Evolutionary conservation across 2,888 invertebrate species (phyloP).

Genomic region (Mesorhabditis belari): DNA sequence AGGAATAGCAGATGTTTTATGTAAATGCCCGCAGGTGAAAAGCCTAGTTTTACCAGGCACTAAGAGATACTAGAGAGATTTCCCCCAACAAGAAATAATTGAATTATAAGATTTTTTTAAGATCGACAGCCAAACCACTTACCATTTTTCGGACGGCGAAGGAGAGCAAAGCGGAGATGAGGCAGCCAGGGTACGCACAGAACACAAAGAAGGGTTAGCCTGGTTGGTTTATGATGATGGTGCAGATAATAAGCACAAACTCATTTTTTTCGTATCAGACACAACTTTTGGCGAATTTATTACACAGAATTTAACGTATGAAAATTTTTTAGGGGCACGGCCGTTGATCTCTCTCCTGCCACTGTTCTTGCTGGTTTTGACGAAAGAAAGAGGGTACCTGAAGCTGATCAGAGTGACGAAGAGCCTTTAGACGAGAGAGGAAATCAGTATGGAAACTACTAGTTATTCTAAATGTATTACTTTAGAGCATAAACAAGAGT

Average conservation of each 20-base stretch:
- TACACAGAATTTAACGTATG: no score
- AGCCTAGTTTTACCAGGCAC: no score
- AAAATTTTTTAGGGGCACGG: constrained; percentile 25
- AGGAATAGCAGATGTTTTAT: no score
- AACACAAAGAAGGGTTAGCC: not conserved
- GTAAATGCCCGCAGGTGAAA: no score
- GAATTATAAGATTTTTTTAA: no score
- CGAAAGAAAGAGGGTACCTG: constrained; percentile 3
- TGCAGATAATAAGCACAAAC: no score
- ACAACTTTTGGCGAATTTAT: no score
- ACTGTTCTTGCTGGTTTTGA: constrained; percentile 20
- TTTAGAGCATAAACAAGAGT: constrained; percentile 56
- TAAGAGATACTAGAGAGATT: no score
- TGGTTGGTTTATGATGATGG: not conserved
- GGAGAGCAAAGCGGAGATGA: constrained; percentile 55
- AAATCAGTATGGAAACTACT: not conserved
- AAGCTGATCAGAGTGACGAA: constrained; percentile 2
- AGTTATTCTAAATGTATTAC: not conserved
- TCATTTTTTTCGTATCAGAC: no score
- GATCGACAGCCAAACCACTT: constrained; percentile 80
- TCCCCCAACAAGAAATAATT: no score
- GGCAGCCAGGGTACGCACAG: constrained; percentile 6
- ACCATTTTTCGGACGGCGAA: constrained; percentile 61
- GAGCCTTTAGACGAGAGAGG: not conserved
- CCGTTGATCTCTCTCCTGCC: constrained; percentile 44